Conservation (phyloP, 2,888 invertebrate genomes). For the Lydus trimaculatus region DNA sequence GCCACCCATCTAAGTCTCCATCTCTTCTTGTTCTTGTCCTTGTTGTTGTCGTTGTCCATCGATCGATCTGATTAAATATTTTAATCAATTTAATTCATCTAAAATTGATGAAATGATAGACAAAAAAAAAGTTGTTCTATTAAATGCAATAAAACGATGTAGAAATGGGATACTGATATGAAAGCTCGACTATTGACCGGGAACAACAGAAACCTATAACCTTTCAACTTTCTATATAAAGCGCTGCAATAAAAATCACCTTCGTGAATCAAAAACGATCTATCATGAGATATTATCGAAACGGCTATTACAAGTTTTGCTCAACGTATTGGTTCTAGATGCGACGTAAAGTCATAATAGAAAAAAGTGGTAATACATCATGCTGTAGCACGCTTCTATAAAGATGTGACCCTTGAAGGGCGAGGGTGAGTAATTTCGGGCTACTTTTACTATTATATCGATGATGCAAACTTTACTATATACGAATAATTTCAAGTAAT, state of each 20-base stretch:
- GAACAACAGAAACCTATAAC: slow-evolving; percentile 45
- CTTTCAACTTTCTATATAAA: slow-evolving; percentile 54
- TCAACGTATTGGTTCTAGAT: slow-evolving; percentile 44
- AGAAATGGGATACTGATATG: slow-evolving; percentile 48
- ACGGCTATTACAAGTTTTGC: slow-evolving; percentile 52
- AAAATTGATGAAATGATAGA: too few relatives aligned
- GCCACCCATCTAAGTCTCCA: slow-evolving; percentile 35
- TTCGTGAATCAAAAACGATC: slow-evolving; percentile 57
- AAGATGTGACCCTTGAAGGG: slow-evolving; percentile 2
- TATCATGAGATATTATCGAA: slow-evolving; percentile 59
- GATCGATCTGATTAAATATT: not conserved
- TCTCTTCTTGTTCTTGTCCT: not conserved
- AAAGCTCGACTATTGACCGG: slow-evolving; percentile 47
- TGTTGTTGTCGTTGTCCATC: not conserved
- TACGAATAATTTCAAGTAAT: not conserved
- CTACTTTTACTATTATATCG: not conserved
- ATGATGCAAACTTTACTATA: not conserved
- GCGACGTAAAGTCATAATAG: slow-evolving; percentile 50
- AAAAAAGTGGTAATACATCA: slow-evolving; percentile 53
- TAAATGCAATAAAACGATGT: slow-evolving; percentile 18
- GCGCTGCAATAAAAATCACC: slow-evolving; percentile 59
- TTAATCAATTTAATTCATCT: not conserved
- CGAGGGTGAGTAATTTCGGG: not conserved
- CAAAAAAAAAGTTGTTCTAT: not conserved
- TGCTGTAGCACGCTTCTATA: slow-evolving; percentile 44